phyloP scores from a whole-genome alignment of 2,797 vertebrate genomes.

The Etheostoma perlongum region DNA sequence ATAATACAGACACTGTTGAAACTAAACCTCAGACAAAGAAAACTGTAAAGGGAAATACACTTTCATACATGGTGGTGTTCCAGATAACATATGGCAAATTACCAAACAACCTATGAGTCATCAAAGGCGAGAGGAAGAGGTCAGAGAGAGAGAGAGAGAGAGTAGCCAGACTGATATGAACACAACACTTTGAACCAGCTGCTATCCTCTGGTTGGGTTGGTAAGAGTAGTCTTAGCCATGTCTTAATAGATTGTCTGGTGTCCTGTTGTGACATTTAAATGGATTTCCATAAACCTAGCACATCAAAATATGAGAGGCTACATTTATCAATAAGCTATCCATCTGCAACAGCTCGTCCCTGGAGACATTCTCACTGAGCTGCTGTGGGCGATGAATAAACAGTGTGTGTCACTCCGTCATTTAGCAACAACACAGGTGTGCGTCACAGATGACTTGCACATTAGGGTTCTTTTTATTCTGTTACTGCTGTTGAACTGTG shows the following conservation, averaged over 20 bases:
- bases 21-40: background rate
- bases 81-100: slow-evolving; percentile 1
- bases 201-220: background rate
- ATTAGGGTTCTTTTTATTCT: slow-evolving; percentile 1
- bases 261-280: slow-evolving; percentile 53
- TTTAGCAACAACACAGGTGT: slow-evolving; percentile 34
- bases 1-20: no score
- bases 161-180: slow-evolving; percentile 2
- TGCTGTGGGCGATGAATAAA: slow-evolving; percentile 44
- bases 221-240: slow-evolving; percentile 12
- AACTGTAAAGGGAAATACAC: background rate
- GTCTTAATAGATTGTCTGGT: slow-evolving; percentile 46
- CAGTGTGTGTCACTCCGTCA: slow-evolving; percentile 14
- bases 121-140: slow-evolving; percentile 6
- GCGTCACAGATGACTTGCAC: slow-evolving; percentile 16
- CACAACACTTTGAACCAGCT: slow-evolving; percentile 7
- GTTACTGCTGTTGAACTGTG: background rate
- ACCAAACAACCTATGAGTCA: background rate
- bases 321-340: slow-evolving; percentile 61
- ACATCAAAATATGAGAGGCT: slow-evolving; percentile 45
- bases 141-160: background rate
- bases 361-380: slow-evolving; percentile 35
- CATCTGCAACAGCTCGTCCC: slow-evolving; percentile 42
- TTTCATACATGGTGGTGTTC: background rate
- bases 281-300: slow-evolving; percentile 57